phyloP scores from a whole-genome alignment of 2,888 invertebrate species.

The Busseola fusca region DNA sequence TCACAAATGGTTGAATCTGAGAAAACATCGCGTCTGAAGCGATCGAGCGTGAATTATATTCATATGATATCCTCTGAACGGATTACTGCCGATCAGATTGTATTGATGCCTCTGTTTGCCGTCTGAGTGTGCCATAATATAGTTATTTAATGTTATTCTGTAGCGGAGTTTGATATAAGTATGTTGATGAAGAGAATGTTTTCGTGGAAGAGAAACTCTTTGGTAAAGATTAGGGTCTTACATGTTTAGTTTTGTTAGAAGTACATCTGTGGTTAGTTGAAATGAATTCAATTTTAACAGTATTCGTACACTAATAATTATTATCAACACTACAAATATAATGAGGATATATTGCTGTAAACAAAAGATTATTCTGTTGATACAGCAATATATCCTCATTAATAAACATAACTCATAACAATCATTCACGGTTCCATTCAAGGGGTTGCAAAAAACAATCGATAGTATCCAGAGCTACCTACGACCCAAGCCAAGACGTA shows the following conservation, averaged over 20 bases:
- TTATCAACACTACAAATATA: not conserved
- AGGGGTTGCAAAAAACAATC: conserved; percentile 55
- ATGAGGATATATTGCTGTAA: no score
- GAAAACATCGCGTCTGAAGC: conserved; percentile 70
- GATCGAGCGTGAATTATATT: conserved; percentile 72
- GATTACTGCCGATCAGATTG: conserved; percentile 61
- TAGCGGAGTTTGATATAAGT: conserved; percentile 29
- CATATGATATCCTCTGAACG: conserved; percentile 66
- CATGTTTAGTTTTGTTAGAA: not conserved
- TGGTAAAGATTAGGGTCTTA: not conserved
- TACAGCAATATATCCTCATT: conserved; percentile 33
- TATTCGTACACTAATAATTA: not conserved
- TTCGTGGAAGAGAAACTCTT: not conserved
- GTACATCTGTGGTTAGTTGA: not conserved
- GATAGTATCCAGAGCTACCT: conserved; percentile 16
- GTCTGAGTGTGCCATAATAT: conserved; percentile 55
- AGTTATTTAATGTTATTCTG: conserved; percentile 56
- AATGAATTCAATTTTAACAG: no score
- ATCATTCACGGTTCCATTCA: conserved; percentile 45
- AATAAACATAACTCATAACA: conserved; percentile 46
- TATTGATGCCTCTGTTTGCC: conserved; percentile 60
- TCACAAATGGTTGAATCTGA: conserved; percentile 63
- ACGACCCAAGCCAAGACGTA: conserved; percentile 32
- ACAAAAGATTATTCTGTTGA: no score
- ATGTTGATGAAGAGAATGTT: conserved; percentile 38